A percentile compares a stretch with the other conserved stretches of the same genome.
Evolutionary conservation across 1,140 invertebrate genomes (phyloP).

Genomic region (Leptinotarsa lineolata): DNA sequence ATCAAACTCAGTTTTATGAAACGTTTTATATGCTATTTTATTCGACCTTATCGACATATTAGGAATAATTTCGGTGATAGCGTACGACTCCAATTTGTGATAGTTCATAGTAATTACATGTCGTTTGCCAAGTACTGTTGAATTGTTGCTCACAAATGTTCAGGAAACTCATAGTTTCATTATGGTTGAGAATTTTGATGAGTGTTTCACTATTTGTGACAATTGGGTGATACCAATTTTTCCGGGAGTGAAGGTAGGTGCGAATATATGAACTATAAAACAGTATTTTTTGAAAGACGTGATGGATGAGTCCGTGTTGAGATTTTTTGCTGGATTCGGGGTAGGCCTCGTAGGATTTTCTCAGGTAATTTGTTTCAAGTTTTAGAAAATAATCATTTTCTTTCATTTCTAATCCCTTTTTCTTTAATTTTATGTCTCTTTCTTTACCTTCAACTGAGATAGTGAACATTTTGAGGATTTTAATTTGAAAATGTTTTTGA

Average conservation of each 20-base stretch:
- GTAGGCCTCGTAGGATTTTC: neutral
- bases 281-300: neutral
- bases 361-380: neutral
- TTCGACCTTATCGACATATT: neutral
- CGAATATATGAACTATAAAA: neutral
- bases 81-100: neutral
- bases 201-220: neutral
- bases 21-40: neutral
- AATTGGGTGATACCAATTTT: neutral
- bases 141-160: neutral
- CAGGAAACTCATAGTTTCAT: neutral
- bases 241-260: conserved; percentile 1
- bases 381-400: neutral
- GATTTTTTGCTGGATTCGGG: neutral
- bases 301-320: neutral
- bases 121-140: neutral
- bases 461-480: too few species aligned
- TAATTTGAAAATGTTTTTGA: too few species aligned
- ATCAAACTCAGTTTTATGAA: neutral
- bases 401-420: neutral
- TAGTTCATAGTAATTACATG: neutral
- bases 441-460: too few species aligned
- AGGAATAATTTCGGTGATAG: neutral
- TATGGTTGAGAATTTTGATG: neutral
- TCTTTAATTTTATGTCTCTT: too few species aligned